Evolutionary conservation across 2,888 invertebrate genomes (phyloP).

Genomic region (Cheilosia grossa): DNA sequence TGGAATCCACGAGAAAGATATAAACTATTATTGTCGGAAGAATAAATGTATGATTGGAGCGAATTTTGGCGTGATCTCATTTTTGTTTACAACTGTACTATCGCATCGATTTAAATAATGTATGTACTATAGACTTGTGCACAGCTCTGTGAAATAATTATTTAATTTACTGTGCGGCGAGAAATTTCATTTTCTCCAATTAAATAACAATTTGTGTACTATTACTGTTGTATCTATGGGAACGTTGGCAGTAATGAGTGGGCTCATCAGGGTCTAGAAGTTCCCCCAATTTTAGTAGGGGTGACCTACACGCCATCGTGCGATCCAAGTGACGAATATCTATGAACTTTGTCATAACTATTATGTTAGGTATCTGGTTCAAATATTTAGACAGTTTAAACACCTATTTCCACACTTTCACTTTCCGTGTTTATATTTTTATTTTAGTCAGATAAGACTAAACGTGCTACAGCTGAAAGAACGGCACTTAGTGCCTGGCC

Average conservation of each 20-base stretch:
- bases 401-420: too few species aligned
- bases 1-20: slow-evolving; percentile 29
- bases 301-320: too few species aligned
- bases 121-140: neutral
- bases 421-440: too few species aligned
- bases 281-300: too few species aligned
- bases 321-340: too few species aligned
- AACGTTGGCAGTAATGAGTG: neutral
- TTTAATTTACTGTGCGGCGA: neutral
- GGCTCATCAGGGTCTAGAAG: neutral
- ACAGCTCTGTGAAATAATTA: neutral
- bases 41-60: neutral
- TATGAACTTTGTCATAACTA: too few species aligned
- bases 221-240: neutral
- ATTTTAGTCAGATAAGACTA: too few species aligned
- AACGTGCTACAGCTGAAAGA: too few species aligned
- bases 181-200: neutral
- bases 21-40: slow-evolving; percentile 12
- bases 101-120: too few species aligned
- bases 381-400: too few species aligned
- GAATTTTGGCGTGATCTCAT: slow-evolving; percentile 27
- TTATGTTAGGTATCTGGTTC: too few species aligned
- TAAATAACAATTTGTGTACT: slow-evolving; percentile 12
- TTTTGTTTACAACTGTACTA: neutral
- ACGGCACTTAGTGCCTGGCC: too few species aligned